A percentile compares a stretch with the other conserved stretches of the same genome.
Conservation (phyloP, 2,113 vertebrate species). For the Nestor notabilis region DNA sequence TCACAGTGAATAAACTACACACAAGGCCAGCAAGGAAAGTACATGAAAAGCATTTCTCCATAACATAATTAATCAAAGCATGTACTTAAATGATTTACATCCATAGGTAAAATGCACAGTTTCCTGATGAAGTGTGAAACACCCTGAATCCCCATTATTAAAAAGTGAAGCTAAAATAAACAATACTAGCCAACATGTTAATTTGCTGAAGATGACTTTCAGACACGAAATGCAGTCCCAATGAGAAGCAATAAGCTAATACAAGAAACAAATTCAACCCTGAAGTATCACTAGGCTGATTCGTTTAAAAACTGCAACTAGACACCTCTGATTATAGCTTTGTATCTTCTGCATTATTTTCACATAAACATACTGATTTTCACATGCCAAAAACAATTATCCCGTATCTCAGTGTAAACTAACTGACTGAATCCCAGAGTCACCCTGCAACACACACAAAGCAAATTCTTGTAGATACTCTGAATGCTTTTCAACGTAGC, state of each 20-base stretch:
- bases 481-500: background rate
- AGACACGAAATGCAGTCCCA: constrained; percentile 9
- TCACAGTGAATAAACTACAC: constrained; percentile 74
- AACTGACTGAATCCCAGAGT: background rate
- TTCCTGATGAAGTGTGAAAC: background rate
- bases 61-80: constrained; percentile 73
- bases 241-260: background rate
- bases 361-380: background rate
- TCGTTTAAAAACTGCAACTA: background rate
- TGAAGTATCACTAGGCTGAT: background rate
- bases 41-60: constrained; percentile 29
- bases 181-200: background rate
- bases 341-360: background rate
- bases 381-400: background rate
- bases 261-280: background rate
- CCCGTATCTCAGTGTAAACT: background rate
- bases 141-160: background rate
- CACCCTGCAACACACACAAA: background rate
- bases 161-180: constrained; percentile 11
- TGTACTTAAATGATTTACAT: constrained; percentile 49
- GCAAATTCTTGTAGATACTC: background rate
- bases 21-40: constrained; percentile 39
- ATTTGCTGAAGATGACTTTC: constrained; percentile 35
- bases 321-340: background rate
- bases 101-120: constrained; percentile 49